phyloP scores from a whole-genome alignment of 2,113 vertebrate species.

The Azemiops feae region DNA sequence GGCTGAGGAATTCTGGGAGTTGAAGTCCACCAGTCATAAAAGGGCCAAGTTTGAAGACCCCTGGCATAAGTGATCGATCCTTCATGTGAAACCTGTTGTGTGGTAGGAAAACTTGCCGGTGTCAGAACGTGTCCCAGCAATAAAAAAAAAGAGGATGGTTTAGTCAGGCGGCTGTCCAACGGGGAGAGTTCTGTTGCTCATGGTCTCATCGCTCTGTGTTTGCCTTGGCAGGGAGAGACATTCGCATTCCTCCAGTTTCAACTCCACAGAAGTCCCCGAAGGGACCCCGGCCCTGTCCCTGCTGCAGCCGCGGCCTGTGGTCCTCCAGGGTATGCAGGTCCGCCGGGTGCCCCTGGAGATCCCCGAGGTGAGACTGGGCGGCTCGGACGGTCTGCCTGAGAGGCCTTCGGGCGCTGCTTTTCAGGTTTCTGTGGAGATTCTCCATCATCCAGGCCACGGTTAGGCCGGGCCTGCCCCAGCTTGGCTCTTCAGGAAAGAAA shows the following conservation, averaged over 20 bases:
- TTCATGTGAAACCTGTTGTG: too few relatives aligned
- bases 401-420: neutral
- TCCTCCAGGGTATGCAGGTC: constrained; percentile 90
- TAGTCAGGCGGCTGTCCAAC: neutral
- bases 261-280: constrained; percentile 84
- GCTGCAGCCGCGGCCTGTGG: constrained; percentile 82
- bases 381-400: neutral
- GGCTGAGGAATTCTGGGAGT: too few relatives aligned
- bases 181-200: neutral
- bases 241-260: constrained; percentile 90
- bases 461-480: too few relatives aligned
- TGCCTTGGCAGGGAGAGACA: constrained; percentile 75
- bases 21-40: too few relatives aligned
- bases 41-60: too few relatives aligned
- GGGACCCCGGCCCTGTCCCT: constrained; percentile 75
- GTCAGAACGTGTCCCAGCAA: neutral
- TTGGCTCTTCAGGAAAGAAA: too few relatives aligned
- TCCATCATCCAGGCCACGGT: too few relatives aligned
- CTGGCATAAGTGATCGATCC: too few relatives aligned
- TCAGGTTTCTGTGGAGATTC: too few relatives aligned
- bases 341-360: constrained; percentile 87
- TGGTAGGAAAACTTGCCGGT: neutral
- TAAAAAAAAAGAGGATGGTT: neutral
- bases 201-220: neutral
- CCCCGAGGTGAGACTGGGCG: constrained; percentile 70